Evolutionary conservation across 2,113 vertebrate species (phyloP), one percentile per base, ranked within the genome.

Genomic region (Lophius piscatorius): DNA sequence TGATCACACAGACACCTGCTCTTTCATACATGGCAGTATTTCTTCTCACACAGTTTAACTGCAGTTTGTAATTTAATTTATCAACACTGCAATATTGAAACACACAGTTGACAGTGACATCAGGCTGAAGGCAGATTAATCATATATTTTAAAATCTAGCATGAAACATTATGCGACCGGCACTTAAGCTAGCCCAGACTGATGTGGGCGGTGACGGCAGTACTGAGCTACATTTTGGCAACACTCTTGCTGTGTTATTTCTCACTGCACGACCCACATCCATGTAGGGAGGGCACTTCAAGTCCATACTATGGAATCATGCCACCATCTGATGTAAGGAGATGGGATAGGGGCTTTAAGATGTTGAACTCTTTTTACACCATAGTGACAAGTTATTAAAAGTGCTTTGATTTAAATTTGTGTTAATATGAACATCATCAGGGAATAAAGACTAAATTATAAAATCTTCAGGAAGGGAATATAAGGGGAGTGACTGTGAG

Each of bases 291-390:
- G 46, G 67, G 62, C 31, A 55, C 68, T 75, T 65, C 48, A 26
- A 6, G 33, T 28, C 28, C 70, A 31, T 34, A n/a, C 68, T 74
- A 26, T 46, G 65, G 78, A 85, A 85, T 86, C 78, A 74, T 81
- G 58, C 42, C 82, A 79, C 80, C 46, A 80, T 85, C 62, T 76
- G 35, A 88, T 81, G 60, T 82, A 83, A 18, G 63, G 71, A 47
- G 60, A 84, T 28, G 5, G 50, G 79, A 80, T 65, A 69, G 63
- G 26, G 69, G 31, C 63, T 65, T 61, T 52, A 57, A 82, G 46
- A 83, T 23, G 50, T 50, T 69, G 60, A 62, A 66, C 35, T 63
- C 65, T 58, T 74, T 46, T 80, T 56, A 70, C 31, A 40, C 11
- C 21, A 38, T 63, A 46, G 46, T 59, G 42, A 72, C 42, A 63